These are phyloP conservation scores for Melipona bicolor DNA, from an alignment of 2,888 invertebrate species.

Conservation along the genomic window DNA sequence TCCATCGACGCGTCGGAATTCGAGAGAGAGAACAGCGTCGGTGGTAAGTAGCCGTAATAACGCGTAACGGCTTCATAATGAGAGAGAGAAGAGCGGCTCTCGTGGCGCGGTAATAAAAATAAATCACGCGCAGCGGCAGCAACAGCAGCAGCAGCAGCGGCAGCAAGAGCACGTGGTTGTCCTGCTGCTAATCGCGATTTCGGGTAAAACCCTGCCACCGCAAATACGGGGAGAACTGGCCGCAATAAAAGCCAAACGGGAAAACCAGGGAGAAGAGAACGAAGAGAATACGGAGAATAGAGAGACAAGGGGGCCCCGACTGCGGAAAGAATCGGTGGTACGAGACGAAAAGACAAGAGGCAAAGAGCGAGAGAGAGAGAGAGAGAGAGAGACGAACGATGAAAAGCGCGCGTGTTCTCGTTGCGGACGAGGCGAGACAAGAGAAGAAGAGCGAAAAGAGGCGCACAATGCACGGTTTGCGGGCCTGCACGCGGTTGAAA, in stretches of 20 bases:
- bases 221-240: conserved; percentile 62
- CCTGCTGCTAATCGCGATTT: conserved; percentile 66
- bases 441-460: background rate
- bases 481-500: background rate
- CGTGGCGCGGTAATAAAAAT: conserved; percentile 60
- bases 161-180: conserved; percentile 61
- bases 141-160: background rate
- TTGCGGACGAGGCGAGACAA: conserved; percentile 30
- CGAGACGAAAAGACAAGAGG: background rate
- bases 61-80: conserved; percentile 48
- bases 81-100: conserved; percentile 23
- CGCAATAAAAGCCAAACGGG: conserved; percentile 57
- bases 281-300: conserved; percentile 5
- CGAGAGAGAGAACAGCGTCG: background rate
- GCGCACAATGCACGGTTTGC: conserved; percentile 31
- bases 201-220: conserved; percentile 58
- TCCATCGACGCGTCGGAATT: background rate
- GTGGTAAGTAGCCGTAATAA: conserved; percentile 1
- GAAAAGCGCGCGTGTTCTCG: conserved; percentile 39
- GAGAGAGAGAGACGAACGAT: background rate
- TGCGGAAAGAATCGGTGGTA: background rate
- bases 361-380: background rate
- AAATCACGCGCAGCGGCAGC: conserved; percentile 51
- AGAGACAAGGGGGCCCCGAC: conserved; percentile 17
- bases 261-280: background rate